These are phyloP conservation scores for Acrocera orbiculus DNA, from an alignment of 2,888 invertebrate genomes.

Conservation along the genomic window DNA sequence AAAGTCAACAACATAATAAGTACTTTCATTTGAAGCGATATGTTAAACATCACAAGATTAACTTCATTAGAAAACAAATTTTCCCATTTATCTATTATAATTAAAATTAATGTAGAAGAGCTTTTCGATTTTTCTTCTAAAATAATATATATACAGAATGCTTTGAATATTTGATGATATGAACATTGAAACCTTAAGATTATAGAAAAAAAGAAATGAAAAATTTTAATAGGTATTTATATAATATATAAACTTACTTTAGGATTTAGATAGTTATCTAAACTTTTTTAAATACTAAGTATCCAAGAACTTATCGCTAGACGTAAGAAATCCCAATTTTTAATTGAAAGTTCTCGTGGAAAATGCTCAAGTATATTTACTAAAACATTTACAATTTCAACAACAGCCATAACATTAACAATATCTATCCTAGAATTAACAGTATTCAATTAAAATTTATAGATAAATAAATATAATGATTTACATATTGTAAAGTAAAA, in stretches of 20 bases:
- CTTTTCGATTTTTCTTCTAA: conserved; percentile 22
- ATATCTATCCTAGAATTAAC: conserved; percentile 18
- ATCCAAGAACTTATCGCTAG: conserved; percentile 54
- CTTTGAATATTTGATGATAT: conserved; percentile 33
- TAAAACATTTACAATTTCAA: conserved; percentile 26
- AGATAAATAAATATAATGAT: conserved; percentile 19
- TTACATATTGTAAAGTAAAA: conserved; percentile 33
- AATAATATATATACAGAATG: conserved; percentile 34
- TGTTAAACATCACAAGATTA: conserved; percentile 25
- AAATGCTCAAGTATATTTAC: conserved; percentile 20
- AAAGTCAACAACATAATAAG: too few species aligned
- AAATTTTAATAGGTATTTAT: conserved; percentile 4
- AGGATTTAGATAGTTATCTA: conserved; percentile 30
- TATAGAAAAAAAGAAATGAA: conserved; percentile 1
- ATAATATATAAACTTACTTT: conserved; percentile 32
- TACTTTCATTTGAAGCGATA: conserved; percentile 15
- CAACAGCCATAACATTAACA: conserved; percentile 17
- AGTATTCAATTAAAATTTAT: neutral
- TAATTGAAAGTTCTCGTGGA: conserved; percentile 21
- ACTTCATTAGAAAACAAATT: conserved; percentile 55
- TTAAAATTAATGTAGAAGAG: conserved; percentile 22
- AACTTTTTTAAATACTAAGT: conserved; percentile 33
- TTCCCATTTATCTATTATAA: conserved; percentile 47
- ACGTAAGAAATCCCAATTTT: conserved; percentile 58
- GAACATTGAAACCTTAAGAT: conserved; percentile 33